phyloP scores from a whole-genome alignment of 1,140 invertebrate species.

The Caligus rogercresseyi region DNA sequence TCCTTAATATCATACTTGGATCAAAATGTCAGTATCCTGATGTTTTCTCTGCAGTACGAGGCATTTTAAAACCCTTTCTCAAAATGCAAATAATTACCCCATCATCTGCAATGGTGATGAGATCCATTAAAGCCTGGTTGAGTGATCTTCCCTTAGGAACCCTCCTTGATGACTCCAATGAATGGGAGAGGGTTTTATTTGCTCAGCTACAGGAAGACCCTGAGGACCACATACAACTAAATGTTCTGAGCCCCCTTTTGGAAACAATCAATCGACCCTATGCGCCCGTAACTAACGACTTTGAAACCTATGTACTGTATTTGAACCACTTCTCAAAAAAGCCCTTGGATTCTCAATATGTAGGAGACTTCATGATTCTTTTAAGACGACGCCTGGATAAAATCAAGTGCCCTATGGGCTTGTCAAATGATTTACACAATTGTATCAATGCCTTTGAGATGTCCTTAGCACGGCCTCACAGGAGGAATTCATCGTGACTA shows the following conservation, averaged over 20 bases:
- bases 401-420: not conserved
- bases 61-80: not conserved
- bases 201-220: not conserved
- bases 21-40: not conserved
- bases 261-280: not conserved
- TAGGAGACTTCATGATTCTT: not conserved
- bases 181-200: not conserved
- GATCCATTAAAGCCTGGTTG: not conserved
- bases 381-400: not conserved
- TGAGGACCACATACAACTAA: not conserved
- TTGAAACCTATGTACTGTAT: not conserved
- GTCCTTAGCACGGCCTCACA: not conserved
- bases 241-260: not conserved
- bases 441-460: not conserved
- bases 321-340: not conserved
- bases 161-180: not conserved
- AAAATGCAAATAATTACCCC: not conserved
- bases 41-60: not conserved
- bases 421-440: not conserved
- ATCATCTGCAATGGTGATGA: not conserved
- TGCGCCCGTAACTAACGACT: not conserved
- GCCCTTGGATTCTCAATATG: not conserved
- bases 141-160: not conserved
- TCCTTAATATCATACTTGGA: not conserved
- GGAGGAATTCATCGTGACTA: not conserved